Evolutionary conservation across 1,140 invertebrate genomes (phyloP).

Genomic region (Drosophila gunungcola): DNA sequence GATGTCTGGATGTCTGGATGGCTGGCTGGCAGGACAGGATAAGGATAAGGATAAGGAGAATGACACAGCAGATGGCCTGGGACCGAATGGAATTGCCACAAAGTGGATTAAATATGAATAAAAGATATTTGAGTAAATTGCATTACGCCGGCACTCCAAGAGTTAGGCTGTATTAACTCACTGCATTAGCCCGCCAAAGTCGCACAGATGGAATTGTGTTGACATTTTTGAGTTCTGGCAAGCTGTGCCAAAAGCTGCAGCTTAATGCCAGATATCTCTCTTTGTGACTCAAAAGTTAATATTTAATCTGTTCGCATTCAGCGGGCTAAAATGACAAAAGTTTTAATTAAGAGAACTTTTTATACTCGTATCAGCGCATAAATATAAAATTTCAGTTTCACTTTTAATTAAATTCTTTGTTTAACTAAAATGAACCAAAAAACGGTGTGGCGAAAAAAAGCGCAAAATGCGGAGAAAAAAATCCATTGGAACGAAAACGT

Average conservation of each 20-base stretch:
- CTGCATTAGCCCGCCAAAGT: constrained; percentile 43
- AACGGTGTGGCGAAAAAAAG: constrained; percentile 10
- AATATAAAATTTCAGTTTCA: constrained; percentile 58
- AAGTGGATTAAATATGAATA: constrained; percentile 82
- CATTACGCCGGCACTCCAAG: constrained; percentile 46
- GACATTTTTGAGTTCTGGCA: constrained; percentile 48
- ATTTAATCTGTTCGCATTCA: constrained; percentile 48
- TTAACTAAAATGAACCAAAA: constrained; percentile 50
- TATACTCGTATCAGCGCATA: constrained; percentile 13
- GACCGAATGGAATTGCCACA: constrained; percentile 63
- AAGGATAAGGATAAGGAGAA: constrained; percentile 18
- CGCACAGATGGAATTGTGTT: constrained; percentile 17
- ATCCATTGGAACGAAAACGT: constrained; percentile 37
- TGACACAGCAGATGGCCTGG: constrained; percentile 39
- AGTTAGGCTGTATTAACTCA: constrained; percentile 57
- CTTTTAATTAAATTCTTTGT: constrained; percentile 66
- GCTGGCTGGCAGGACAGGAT: constrained; percentile 33
- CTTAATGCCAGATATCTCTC: constrained; percentile 13
- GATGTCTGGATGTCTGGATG: constrained; percentile 1
- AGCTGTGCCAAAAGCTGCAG: constrained; percentile 27
- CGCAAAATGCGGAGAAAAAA: constrained; percentile 26
- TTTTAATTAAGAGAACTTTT: constrained; percentile 58
- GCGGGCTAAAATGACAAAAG: constrained; percentile 45
- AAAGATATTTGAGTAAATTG: constrained; percentile 81
- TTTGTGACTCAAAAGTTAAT: constrained; percentile 20